Percentiles rank a stretch among this genome's conserved stretches.
These are phyloP conservation scores for Tricholaema leucomelas DNA, from an alignment of 2,113 vertebrate species.

Conservation along the genomic window DNA sequence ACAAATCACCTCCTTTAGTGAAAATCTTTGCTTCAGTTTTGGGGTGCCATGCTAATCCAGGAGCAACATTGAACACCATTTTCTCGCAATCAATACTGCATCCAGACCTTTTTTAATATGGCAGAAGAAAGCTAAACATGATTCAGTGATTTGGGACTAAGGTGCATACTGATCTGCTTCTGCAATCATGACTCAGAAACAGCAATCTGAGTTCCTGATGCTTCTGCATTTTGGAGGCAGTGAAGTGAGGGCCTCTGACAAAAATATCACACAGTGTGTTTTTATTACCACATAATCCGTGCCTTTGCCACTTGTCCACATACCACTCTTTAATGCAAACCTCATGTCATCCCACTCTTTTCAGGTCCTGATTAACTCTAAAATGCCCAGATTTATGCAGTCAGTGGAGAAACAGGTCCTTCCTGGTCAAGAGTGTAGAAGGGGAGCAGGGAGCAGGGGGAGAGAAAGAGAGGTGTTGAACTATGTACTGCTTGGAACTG, in stretches of 20 bases:
- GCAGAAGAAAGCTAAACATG: not conserved
- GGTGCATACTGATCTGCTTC: constrained; percentile 31
- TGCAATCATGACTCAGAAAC: constrained; percentile 20
- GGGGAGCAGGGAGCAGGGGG: not conserved
- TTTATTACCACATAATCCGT: constrained; percentile 78
- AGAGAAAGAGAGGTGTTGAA: not conserved
- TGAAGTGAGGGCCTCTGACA: constrained; percentile 65
- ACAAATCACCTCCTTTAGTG: not conserved
- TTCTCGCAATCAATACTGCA: not conserved
- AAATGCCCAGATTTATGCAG: constrained; percentile 58
- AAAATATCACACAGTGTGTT: constrained; percentile 75
- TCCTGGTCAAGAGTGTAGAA: constrained; percentile 44
- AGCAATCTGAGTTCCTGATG: constrained; percentile 25
- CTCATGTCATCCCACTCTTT: constrained; percentile 74
- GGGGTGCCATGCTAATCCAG: not conserved
- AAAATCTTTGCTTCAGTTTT: not conserved
- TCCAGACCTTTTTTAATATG: not conserved
- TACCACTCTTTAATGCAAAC: constrained; percentile 79
- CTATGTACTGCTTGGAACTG: not conserved
- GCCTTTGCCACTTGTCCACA: constrained; percentile 78
- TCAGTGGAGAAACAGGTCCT: constrained; percentile 47
- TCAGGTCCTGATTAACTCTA: constrained; percentile 74
- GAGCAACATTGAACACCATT: not conserved
- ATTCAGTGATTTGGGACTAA: constrained; percentile 12
- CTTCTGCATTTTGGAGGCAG: constrained; percentile 52